These are phyloP conservation scores for Rhynchophorus ferrugineus DNA, from an alignment of 1,140 invertebrate species.

Conservation along the genomic window DNA sequence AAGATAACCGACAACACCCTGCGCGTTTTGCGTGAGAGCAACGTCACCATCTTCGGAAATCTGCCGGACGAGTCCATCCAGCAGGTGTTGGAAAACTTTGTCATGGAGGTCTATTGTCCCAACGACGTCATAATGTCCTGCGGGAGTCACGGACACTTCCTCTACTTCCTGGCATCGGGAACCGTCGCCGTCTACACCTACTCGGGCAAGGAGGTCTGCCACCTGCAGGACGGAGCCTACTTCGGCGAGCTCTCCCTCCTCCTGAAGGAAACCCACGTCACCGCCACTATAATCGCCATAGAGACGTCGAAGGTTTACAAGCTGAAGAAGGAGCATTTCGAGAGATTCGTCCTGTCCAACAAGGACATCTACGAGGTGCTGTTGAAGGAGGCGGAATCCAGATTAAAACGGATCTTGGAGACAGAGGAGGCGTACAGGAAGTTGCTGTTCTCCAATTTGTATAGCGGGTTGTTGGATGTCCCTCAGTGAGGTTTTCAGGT, in stretches of 20 bases:
- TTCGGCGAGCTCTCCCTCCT: conserved; percentile 40
- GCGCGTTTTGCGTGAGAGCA: conserved; percentile 27
- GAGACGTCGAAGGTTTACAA: conserved; percentile 50
- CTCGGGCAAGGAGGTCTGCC: conserved; percentile 44
- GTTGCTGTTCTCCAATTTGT: conserved; percentile 18
- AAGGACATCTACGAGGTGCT: conserved; percentile 25
- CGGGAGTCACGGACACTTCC: conserved; percentile 47
- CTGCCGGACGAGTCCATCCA: conserved; percentile 21
- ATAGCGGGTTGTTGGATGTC: too few species aligned
- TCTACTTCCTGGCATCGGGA: conserved; percentile 50
- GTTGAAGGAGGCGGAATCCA: conserved; percentile 24
- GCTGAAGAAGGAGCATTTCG: conserved; percentile 43
- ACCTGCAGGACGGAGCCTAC: conserved; percentile 33
- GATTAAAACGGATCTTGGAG: conserved; percentile 25
- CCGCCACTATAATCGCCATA: conserved; percentile 46
- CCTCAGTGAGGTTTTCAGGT: too few species aligned
- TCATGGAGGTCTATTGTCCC: conserved; percentile 27
- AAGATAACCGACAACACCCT: conserved; percentile 25
- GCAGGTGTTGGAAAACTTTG: conserved; percentile 21
- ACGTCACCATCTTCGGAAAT: conserved; percentile 22
- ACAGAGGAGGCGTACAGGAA: conserved; percentile 30
- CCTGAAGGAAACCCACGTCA: conserved; percentile 44
- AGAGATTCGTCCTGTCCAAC: conserved; percentile 18
- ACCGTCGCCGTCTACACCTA: conserved; percentile 49
- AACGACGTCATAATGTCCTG: conserved; percentile 44